Evolutionary conservation across 2,888 invertebrate species (phyloP), one percentile per base, ranked within the genome.

Genomic region (Myopa testacea): DNA sequence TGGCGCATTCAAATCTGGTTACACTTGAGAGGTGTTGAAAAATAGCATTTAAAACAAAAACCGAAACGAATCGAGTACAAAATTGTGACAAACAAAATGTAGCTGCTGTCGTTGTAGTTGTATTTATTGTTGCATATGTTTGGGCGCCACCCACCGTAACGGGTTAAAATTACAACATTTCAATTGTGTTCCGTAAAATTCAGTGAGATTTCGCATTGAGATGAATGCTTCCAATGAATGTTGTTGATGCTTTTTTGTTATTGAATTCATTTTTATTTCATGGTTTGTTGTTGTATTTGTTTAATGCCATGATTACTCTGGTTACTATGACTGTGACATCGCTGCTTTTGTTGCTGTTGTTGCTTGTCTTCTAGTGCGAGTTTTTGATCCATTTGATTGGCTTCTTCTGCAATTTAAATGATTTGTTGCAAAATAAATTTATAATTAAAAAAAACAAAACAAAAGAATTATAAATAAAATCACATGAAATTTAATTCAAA

Each of bases 21-120:
- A 75, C 65, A 67, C 55, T 50, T 40, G 74, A 75, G 74, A 65
- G 74, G 65, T 55, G 67, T 65, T 75, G 67, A 65, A 75, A 75
- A 75, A 65, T 52, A 67, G 74, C 67, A 52, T 65, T 55, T 37
- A 65, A 75, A 65, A 34, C 52, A 55, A 50, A n/a, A 8, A 65
- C 65, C 26, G 12, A 37, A 38, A 1, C 16, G 3, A 40, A 60
- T 26, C n/a, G 8, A 4, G 58, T 38, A 40, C 38, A 60, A 7
- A 40, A 6, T 34, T 16, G n/a, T 38, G 4, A 19, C 10, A 37
- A 40, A 72, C 19, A 40, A 5, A 37, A 55, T 19, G n/a, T 26
- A 26, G 12, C 10, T 26, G 8, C 19, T 12, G 38, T 67, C 14
- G 40, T 52, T 40, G 70, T 26, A 26, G 26, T 37, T 69, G 6